Conservation (phyloP, 2,797 vertebrate species). For the Sphenopsis melanotis region DNA sequence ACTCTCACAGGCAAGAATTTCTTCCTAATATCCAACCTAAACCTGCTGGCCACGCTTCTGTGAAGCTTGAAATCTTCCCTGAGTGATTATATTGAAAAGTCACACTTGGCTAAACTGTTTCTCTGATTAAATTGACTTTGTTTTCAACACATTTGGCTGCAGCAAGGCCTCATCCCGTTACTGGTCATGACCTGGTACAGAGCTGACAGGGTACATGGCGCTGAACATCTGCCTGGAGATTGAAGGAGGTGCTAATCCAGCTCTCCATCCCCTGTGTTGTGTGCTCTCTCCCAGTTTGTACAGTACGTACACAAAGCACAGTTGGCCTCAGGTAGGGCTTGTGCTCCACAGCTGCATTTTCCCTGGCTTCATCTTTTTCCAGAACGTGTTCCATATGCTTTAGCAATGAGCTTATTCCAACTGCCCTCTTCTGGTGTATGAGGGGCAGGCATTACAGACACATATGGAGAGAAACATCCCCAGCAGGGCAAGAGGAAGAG, state of each 20-base stretch:
- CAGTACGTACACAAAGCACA: slow-evolving; percentile 43
- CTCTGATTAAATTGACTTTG: background rate
- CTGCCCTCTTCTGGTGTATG: slow-evolving; percentile 10
- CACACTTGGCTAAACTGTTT: background rate
- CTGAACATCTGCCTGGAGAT: slow-evolving; percentile 2
- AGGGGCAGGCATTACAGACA: background rate
- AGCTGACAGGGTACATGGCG: slow-evolving; percentile 3
- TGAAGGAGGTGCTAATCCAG: background rate
- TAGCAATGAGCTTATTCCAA: background rate
- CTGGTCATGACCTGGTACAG: slow-evolving; percentile 36
- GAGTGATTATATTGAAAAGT: background rate
- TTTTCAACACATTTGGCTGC: background rate
- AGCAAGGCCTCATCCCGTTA: background rate
- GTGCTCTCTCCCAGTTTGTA: slow-evolving; percentile 22
- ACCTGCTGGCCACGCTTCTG: background rate
- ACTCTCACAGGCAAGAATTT: accelerated
- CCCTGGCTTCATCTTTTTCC: slow-evolving; percentile 24
- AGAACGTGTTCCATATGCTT: slow-evolving; percentile 3
- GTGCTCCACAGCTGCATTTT: slow-evolving; percentile 33
- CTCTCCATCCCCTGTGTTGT: background rate
- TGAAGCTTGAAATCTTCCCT: background rate
- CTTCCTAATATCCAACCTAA: background rate
- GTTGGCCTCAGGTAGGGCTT: slow-evolving; percentile 17
- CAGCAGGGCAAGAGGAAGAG: background rate
- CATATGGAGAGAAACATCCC: accelerated